Base-by-base conservation (phyloP, 2,888 invertebrate species). In the Agriopis aurantiaria region DNA sequence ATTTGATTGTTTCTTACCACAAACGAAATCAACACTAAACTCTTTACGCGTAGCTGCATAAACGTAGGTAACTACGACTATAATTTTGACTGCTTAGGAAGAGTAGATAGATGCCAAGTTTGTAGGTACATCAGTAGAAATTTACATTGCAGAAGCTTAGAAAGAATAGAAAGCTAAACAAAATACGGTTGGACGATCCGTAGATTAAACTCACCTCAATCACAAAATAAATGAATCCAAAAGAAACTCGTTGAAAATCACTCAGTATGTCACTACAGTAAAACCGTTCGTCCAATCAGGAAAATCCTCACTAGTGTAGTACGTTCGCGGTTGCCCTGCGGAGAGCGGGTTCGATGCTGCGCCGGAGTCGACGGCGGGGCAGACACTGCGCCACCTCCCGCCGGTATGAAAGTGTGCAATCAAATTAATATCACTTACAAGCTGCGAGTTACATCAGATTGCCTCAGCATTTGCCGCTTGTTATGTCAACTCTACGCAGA, bases 361-460 rank as follows among this genome's bases (percentile, higher is more conserved):
- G 89, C 87, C 74, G 78, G 86, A 85, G 88, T 81, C 89, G 87
- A 84, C 89, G 85, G 85, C 85, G 85, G 84, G 82, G 80, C 84
- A 81, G 81, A 78, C 85, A 91, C 90, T 91, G 90, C 82, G 85
- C 80, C 73, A 12, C 73, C 75, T 69, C 72, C 71, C 79, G 78
- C 76, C 79, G 73, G 78, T 88, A 86, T 10, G 91, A 92, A 92
- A 92, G 91, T 91, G 83, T 86, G 85, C 85, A 86, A 85, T 85
- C 88, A 85, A 88, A 89, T 89, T 90, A 90, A 90, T 90, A 89
- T 90, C 90, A 91, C 88, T 91, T 90, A 88, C 65, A 57, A 60
- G 49, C 43, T 43, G 11, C 55, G n/a, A 53, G 59, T 69, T 69
- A 69, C 88, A 83, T 82, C 84, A 82, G 82, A 83, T 84, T 83